phyloP scores from a whole-genome alignment of 2,113 vertebrate genomes.

The Barbus barbus region DNA sequence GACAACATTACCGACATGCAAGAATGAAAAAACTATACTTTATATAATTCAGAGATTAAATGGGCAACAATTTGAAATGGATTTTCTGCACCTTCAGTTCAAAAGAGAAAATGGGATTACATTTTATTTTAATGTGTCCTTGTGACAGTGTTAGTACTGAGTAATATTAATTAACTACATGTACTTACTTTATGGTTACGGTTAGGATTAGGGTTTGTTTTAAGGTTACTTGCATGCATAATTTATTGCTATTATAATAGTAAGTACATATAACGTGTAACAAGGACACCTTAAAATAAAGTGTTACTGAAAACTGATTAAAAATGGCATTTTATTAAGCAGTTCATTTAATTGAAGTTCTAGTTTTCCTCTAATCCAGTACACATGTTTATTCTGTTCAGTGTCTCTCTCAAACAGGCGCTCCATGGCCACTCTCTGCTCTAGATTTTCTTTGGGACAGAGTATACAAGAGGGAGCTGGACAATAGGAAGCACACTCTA shows the following conservation, averaged over 20 bases:
- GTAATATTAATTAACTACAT: no score
- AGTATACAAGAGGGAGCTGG: neutral
- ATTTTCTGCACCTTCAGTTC: neutral
- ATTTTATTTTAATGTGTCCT: no score
- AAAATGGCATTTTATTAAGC: neutral
- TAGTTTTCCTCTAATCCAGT: neutral
- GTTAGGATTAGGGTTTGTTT: no score
- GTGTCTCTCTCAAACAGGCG: neutral
- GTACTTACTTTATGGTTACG: no score
- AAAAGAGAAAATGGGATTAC: no score
- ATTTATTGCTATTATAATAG: no score
- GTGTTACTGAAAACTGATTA: no score
- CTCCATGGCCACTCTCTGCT: neutral
- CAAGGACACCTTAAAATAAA: no score
- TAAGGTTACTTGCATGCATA: no score
- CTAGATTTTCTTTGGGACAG: neutral
- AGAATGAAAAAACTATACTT: neutral
- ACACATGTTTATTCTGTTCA: no score
- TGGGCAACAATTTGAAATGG: neutral
- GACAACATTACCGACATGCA: neutral
- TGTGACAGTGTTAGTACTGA: no score
- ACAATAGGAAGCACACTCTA: conserved; percentile 12
- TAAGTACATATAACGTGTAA: no score
- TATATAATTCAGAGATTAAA: neutral
- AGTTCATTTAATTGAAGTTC: neutral